These are phyloP conservation scores for Campopleginae sp. DNA, from an alignment of 2,888 invertebrate species.

Conservation along the genomic window DNA sequence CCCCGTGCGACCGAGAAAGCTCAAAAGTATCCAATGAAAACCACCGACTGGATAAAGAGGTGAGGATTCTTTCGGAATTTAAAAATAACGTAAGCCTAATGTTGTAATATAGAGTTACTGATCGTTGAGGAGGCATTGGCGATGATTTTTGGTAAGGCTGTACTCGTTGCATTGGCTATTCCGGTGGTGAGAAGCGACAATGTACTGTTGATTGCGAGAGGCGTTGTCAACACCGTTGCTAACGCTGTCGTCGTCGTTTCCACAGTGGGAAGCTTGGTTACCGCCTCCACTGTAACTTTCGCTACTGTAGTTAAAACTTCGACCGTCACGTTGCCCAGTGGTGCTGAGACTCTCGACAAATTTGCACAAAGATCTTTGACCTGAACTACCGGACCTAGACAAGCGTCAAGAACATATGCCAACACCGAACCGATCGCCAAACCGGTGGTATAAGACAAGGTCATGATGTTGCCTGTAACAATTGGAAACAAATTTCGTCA, in stretches of 20 bases:
- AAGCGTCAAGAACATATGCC: slow-evolving; percentile 90
- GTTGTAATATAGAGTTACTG: slow-evolving; percentile 76
- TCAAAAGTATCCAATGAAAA: background rate
- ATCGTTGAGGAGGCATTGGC: slow-evolving; percentile 75
- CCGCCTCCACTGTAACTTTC: slow-evolving; percentile 73
- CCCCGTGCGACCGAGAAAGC: no score
- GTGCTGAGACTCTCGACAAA: slow-evolving; percentile 69
- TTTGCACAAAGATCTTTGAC: slow-evolving; percentile 79
- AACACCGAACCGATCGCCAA: slow-evolving; percentile 93
- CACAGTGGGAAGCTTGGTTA: slow-evolving; percentile 74
- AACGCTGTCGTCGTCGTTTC: slow-evolving; percentile 70
- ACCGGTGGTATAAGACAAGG: slow-evolving; percentile 94
- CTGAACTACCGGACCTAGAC: slow-evolving; percentile 80
- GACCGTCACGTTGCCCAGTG: slow-evolving; percentile 72
- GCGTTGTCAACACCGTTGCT: slow-evolving; percentile 73
- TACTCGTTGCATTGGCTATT: slow-evolving; percentile 73
- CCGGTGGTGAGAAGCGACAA: slow-evolving; percentile 71
- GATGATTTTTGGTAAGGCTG: slow-evolving; percentile 75
- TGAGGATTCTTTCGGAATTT: slow-evolving; percentile 12
- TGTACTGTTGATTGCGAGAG: slow-evolving; percentile 75
- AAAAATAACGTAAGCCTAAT: slow-evolving; percentile 52
- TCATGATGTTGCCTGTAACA: slow-evolving; percentile 94
- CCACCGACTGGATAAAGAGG: slow-evolving; percentile 16
- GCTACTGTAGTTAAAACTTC: slow-evolving; percentile 73
- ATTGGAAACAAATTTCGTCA: background rate